Base-by-base conservation (phyloP, 2,797 vertebrate species). In the Sebastes matsubarae region DNA sequence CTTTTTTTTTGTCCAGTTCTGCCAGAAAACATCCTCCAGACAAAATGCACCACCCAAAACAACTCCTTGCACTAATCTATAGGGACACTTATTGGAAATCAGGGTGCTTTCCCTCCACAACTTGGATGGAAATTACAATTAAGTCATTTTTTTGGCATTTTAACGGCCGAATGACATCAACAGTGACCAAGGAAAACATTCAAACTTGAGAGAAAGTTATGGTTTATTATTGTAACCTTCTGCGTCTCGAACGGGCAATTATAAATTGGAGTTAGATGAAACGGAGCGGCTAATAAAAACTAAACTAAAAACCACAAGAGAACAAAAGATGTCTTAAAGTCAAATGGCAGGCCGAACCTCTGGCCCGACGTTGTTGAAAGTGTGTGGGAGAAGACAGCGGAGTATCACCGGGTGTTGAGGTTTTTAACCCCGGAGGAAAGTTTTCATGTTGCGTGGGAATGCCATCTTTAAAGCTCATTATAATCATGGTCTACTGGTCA, bases 211-310 rank as follows among this genome's bases (percentile, higher is more conserved):
- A 88, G 83, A 84, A 84, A 91, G 84, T 88, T 80, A 79, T 8
- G 81, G 88, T 72, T 80, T 96, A 88, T 95, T 95, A 90, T 95
- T 89, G 25, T 93, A 95, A 95, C 94, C 92, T 93, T 92, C 84
- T 65, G 80, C 50, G 80, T 85, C 83, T 89, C 82, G 77, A 87
- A 89, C 83, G 67, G 73, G 83, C 84, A 86, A 93, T 95, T 93
- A 94, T 89, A 91, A 93, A 94, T 90, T 93, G 92, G 93, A 94
- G 85, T 87, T 85, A 82, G 91, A 94, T 94, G 92, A 94, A 92
- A 90, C 77, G 8, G 69, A 84, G 90, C 60, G n/a, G 81, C 85
- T 87, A 92, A 92, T 87, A 88, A 92, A 93, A 93, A 60, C 87
- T 79, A 27, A 87, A 89, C 75, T 81, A 32, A 88, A 92, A 92